Conservation (phyloP, 2,888 invertebrate genomes). For the Caenorhabditis sinica region DNA sequence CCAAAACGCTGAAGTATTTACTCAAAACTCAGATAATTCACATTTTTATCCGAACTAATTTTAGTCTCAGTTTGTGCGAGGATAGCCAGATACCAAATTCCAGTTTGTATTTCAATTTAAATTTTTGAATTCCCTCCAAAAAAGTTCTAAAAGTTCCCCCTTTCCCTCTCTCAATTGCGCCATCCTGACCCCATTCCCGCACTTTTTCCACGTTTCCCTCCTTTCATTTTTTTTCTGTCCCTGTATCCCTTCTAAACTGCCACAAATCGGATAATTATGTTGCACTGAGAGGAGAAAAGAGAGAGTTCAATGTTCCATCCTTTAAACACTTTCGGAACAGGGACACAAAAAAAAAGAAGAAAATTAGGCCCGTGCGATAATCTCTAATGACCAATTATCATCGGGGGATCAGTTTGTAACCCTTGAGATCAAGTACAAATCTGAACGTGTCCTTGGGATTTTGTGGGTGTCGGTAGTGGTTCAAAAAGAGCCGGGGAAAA, state of each 20-base stretch:
- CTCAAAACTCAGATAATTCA: too few relatives aligned
- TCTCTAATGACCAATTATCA: slow-evolving; percentile 4
- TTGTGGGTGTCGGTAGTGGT: too few relatives aligned
- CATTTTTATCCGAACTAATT: too few relatives aligned
- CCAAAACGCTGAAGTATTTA: too few relatives aligned
- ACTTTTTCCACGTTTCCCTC: slow-evolving; percentile 18
- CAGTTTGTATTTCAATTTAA: too few relatives aligned
- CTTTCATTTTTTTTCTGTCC: not conserved
- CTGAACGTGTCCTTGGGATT: too few relatives aligned
- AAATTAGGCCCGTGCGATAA: slow-evolving; percentile 24
- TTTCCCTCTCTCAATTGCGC: not conserved
- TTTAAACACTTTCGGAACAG: not conserved
- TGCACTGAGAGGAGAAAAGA: not conserved
- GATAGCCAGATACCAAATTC: too few relatives aligned
- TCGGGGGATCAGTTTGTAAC: not conserved
- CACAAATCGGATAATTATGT: slow-evolving; percentile 33
- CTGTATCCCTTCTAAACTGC: too few relatives aligned
- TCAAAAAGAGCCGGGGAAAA: too few relatives aligned
- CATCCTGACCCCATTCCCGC: slow-evolving; percentile 32
- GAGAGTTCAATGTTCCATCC: slow-evolving; percentile 20
- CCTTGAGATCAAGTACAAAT: not conserved
- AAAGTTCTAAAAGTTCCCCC: not conserved
- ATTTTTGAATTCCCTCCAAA: too few relatives aligned
- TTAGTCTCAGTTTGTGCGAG: too few relatives aligned
- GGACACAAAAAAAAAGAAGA: not conserved